Evolutionary conservation across 2,797 vertebrate species (phyloP), one percentile per base, ranked within the genome.

Genomic region (Pipistrellus nathusii): DNA sequence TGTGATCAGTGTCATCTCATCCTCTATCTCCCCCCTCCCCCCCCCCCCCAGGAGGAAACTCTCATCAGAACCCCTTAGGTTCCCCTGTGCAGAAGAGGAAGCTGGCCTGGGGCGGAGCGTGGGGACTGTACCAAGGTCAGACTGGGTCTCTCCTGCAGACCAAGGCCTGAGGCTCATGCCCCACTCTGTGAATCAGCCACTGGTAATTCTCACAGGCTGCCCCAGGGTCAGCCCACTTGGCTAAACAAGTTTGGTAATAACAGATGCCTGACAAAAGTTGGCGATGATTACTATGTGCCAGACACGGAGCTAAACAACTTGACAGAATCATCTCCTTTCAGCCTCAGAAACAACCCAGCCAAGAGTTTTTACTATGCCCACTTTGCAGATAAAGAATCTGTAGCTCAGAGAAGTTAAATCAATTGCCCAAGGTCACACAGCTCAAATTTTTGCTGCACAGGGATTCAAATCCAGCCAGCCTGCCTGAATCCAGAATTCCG

Each of bases 401-500:
- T 11, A 23, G 80, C 62, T 96, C 86, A 84, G 91, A 96, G 62
- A 97, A 75, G 88, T 94, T 73, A 46, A 72, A 30, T 77, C 89
- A 68, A 41, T 2, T 71, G 77, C 69, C 95, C 96, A 96, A 97
- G 97, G 96, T 95, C 96, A 96, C 94, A 96, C 32, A 93, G 94
- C 82, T 91, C 38, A n/a, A 85, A 83, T 71, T 62, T 21, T 21
- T 21, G 83, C 75, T 6, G 44, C 11, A 35, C 53, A 64, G 13
- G 48, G 71, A 90, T 48, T 88, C 75, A 75, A 77, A 92, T n/a
- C 46, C 83, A 76, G 46, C 35, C 35, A 88, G 41, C 69, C 27
- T 8, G 46, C 69, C 27, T 8, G 46, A 27, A 83, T 82, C 30
- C 35, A 14, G 27, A 95, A 92, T 72, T 30, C 57, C 2, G 1